Evolutionary conservation across 1,140 invertebrate species (phyloP), one percentile per base, ranked within the genome.

Genomic region (Dinoponera quadriceps): DNA sequence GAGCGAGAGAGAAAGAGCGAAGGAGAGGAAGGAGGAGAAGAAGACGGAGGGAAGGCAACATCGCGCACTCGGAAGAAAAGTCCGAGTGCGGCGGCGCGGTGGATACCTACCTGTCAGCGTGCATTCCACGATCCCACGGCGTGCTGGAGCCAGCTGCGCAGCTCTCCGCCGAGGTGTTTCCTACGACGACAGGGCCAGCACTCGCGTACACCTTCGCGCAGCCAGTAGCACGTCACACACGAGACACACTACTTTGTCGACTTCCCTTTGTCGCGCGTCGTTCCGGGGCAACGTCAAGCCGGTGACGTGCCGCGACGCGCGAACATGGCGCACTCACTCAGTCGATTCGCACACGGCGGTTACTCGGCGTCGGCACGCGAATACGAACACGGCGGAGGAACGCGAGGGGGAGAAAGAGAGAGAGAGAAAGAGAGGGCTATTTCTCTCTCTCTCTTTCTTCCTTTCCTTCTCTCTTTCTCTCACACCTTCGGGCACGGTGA

Each of bases 81-180:
- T 89, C 87, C 66, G 89, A 91, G 85, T 88, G 91, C 90, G 89
- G 85, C 88, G 89, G 90, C 91, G 90, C 88, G 81, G 85, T 71
- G 84, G 81, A 48, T 75, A 84, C 59, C 86, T 92, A 92, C 92
- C 91, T 92, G 92, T 92, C 89, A 92, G 91, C 91, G 88, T 88
- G 85, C 90, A 92, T 93, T 93, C 89, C 92, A 92, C 89, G 75
- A 88, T 92, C 69, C 87, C 85, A 89, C 80, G 82, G 81, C 84
- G 75, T 87, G 85, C 65, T 83, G 69, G 63, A 65, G 66, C 65
- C 51, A n/a, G 54, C 60, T 55, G 14, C 33, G 20, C 68, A 69
- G 51, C 88, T 16, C 68, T 9, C 22, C 29, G 66, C 49, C 48
- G 5, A 51, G 38, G 62, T 44, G 38, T 55, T 57, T 73, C 54